These are phyloP conservation scores for Ivindomyrus marchei DNA, from an alignment of 2,113 vertebrate species.

Conservation along the genomic window DNA sequence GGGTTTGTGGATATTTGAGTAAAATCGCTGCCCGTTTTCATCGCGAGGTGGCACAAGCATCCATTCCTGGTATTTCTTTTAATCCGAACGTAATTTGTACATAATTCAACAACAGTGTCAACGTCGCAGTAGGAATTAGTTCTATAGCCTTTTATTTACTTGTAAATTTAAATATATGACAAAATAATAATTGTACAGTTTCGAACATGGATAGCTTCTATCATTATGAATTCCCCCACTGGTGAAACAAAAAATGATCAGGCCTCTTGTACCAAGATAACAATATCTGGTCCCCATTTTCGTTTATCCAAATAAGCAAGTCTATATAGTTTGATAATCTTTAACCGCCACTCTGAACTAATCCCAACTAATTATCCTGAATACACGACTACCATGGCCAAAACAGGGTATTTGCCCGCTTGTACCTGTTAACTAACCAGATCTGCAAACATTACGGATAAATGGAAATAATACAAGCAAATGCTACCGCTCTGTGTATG, in stretches of 20 bases:
- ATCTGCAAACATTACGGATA: background rate
- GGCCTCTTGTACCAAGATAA: background rate
- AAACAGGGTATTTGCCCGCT: background rate
- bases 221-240: background rate
- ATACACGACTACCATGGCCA: background rate
- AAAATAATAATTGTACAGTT: background rate
- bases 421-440: background rate
- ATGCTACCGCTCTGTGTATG: background rate
- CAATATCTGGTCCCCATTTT: background rate
- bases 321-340: background rate
- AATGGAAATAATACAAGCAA: background rate
- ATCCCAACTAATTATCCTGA: background rate
- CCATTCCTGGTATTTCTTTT: background rate
- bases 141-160: background rate
- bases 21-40: background rate
- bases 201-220: background rate
- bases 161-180: background rate
- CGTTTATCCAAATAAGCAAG: background rate
- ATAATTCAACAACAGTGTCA: background rate
- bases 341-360: background rate
- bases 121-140: background rate
- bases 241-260: background rate
- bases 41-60: background rate
- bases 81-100: background rate
- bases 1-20: background rate